Evolutionary conservation across 2,797 vertebrate species (phyloP).

Genomic region (Sebastes flavidus): DNA sequence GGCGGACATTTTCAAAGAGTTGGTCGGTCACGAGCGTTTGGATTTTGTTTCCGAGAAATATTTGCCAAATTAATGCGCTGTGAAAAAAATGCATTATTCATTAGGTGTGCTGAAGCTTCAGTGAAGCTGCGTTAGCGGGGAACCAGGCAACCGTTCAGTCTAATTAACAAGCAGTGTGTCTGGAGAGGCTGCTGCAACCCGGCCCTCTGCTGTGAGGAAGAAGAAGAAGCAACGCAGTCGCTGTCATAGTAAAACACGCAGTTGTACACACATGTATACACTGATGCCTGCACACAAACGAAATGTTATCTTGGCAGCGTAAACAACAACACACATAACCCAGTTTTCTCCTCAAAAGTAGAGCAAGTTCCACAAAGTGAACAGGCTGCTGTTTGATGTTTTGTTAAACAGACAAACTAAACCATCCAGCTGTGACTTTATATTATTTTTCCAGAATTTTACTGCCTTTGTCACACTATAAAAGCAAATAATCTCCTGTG

Average conservation of each 20-base stretch:
- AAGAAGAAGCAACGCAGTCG: neutral
- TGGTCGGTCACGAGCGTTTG: constrained; percentile 51
- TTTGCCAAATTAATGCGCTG: constrained; percentile 65
- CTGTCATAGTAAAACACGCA: constrained; percentile 10
- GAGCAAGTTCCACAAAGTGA: constrained; percentile 13
- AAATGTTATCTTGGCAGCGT: neutral
- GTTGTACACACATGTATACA: neutral
- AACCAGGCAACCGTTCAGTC: constrained; percentile 59
- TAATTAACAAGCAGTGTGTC: constrained; percentile 68
- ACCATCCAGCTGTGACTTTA: constrained; percentile 8
- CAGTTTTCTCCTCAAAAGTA: constrained; percentile 2
- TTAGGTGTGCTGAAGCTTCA: constrained; percentile 44
- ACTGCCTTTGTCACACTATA: constrained; percentile 20
- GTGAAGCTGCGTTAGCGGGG: constrained; percentile 47
- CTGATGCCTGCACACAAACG: neutral
- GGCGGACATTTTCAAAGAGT: constrained; percentile 58
- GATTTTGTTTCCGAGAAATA: constrained; percentile 64
- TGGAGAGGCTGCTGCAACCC: constrained; percentile 42
- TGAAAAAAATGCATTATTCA: constrained; percentile 71
- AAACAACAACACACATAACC: constrained; percentile 17
- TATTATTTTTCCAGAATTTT: constrained; percentile 27
- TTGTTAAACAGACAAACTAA: constrained; percentile 24
- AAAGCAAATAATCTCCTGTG: constrained; percentile 16
- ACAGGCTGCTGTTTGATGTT: constrained; percentile 23
- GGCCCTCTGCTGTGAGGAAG: constrained; percentile 22